A percentile compares a stretch with the other conserved stretches of the same genome.
These are phyloP conservation scores for Brachionus angularis DNA, from an alignment of 1,140 invertebrate genomes.

Conservation along the genomic window DNA sequence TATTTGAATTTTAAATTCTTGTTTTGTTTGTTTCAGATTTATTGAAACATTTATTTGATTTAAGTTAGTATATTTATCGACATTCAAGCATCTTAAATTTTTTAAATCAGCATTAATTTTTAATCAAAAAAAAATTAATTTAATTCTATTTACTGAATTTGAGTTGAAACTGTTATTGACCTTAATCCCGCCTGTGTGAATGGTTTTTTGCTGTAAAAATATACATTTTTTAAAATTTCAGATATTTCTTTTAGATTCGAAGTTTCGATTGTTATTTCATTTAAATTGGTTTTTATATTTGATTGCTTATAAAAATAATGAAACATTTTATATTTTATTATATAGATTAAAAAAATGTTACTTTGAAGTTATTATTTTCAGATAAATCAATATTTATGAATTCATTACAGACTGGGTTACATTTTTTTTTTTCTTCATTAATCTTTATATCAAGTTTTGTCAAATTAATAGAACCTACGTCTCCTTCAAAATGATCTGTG, in stretches of 20 bases:
- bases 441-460: not conserved
- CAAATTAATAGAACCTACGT: conserved; percentile 2
- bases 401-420: conserved; percentile 6
- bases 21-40: not conserved
- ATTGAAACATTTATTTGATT: not conserved
- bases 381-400: not conserved
- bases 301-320: no score
- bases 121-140: not conserved
- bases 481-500: conserved; percentile 31
- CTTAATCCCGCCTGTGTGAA: not conserved
- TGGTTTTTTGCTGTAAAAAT: not conserved
- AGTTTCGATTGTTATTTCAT: no score
- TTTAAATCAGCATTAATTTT: not conserved
- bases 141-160: not conserved
- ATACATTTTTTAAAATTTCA: not conserved
- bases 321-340: no score
- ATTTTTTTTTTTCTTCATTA: not conserved
- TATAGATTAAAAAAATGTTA: not conserved
- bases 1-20: conserved; percentile 2
- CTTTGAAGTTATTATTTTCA: not conserved
- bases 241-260: not conserved
- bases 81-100: conserved; percentile 4
- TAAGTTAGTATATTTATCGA: not conserved
- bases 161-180: not conserved
- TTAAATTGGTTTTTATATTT: no score